Evolutionary conservation across 2,888 invertebrate species (phyloP).

Genomic region (Cataglyphis rosenhaueri): DNA sequence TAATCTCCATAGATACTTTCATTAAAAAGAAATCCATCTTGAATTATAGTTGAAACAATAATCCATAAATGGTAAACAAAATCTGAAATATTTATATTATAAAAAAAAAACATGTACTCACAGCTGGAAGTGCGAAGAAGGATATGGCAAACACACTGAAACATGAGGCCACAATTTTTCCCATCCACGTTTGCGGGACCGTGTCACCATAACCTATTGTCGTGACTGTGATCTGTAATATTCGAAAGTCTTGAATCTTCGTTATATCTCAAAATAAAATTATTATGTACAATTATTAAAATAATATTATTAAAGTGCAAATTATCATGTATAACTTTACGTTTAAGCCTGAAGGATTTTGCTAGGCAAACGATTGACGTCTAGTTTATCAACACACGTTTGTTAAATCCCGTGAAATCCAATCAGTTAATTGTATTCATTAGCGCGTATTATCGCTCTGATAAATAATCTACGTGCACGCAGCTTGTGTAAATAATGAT

Average conservation of each 20-base stretch:
- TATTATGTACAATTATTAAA: not conserved
- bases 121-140: conserved; percentile 94
- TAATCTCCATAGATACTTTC: not conserved
- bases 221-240: conserved; percentile 91
- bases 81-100: not conserved
- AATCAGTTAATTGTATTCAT: conserved; percentile 17
- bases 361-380: not conserved
- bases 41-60: not conserved
- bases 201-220: conserved; percentile 96
- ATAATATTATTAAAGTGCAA: too few relatives aligned
- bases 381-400: not conserved
- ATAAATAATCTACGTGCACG: conserved; percentile 8
- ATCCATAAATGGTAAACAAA: not conserved
- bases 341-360: not conserved
- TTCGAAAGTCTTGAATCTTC: not conserved
- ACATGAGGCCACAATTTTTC: conserved; percentile 94
- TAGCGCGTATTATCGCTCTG: not conserved
- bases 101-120: conserved; percentile 86
- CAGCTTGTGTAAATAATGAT: not conserved
- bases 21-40: not conserved
- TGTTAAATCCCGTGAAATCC: not conserved
- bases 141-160: conserved; percentile 95
- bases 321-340: too few relatives aligned
- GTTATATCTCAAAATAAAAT: not conserved
- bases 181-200: conserved; percentile 95